Base-by-base conservation (phyloP, 2,113 vertebrate genomes). In the Anarhynchus alexandrinus region DNA sequence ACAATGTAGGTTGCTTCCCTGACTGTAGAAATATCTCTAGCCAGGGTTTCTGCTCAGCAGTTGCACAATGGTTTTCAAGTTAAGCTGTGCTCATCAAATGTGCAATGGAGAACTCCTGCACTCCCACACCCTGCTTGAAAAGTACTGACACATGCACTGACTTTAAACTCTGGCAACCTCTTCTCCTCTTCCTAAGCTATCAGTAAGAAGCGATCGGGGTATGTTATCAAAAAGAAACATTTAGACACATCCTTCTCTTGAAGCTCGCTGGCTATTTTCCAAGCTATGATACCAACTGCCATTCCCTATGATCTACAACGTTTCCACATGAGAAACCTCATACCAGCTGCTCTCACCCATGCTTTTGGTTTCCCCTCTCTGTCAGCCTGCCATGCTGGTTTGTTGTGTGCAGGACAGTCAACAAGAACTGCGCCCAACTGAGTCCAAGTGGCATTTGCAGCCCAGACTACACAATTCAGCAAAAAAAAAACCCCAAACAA, bases 361-460 rank as follows among this genome's bases (percentile, higher is more conserved):
- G 18, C 10, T 61, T 51, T 34, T 64, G 57, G 47, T 67, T 71
- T 92, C 62, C 14, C 7, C 12, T 40, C 25, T 40, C 17, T 7
- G 4, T 57, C 69, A 74, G 59, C 6, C 73, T 51, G 73, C 7
- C 2, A 18, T 25, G 61, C 70, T 66, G 49, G 18, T 66, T 58
- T 54, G 45, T 26, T 26, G 30, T 21, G 32, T 38, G 36, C 61
- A 69, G 21, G 12, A 51, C 49, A 42, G 40, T 9, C 73, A 42
- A 49, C 5, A 25, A 61, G 42, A 66, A 51, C 82, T 43, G 23
- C 0, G 0, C 27, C 16, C 30, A 47, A 3, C 9, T 0, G 2
- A 82, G 20, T 21, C 43, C 49, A 80, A 30, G 9, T 0, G 0
- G 10, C 57, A 57, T 59, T 11, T 65, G 26, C 47, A 49, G n/a